Evolutionary conservation across 2,797 vertebrate species (phyloP), one percentile per base, ranked within the genome.

Genomic region (Serranus cabrilla): DNA sequence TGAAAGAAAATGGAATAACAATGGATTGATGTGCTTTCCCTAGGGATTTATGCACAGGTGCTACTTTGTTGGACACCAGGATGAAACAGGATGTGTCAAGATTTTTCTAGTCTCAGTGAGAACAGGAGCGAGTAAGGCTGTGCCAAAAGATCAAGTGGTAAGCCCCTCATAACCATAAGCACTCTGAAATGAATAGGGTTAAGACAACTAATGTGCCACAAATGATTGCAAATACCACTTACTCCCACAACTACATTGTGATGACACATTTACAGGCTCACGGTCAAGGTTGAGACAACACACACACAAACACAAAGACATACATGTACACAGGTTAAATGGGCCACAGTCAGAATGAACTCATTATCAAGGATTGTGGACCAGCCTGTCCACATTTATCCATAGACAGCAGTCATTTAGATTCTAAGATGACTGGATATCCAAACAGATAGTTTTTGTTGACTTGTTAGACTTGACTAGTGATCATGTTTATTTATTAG

Each of bases 41-140:
- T 89, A 74, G 75, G 63, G 52, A 67, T 87, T 80, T 21, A 69
- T 72, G 69, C 70, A 58, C 87, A 85, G 85, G 87, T 86, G 85
- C 80, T 78, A 79, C 74, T 80, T 77, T 76, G 23, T 88, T 84
- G 43, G 65, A 85, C 37, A 25, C 45, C 61, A 43, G 39, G 66
- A 82, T 74, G 49, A 83, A 65, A 25, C 27, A 11, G 18, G 57
- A 78, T 23, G n/a, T 40, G 56, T 68, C 16, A 46, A 60, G 39
- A 68, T 37, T 67, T 75, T 74, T 83, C 42, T 58, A 55, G 65
- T 71, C 55, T 57, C 64, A 74, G 16, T 78, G 54, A 76, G 46
- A 76, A 63, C 59, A 72, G 71, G 49, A 80, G 49, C 58, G 49
- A 60, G 76, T 57, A 74, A 61, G n/a, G 12, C 27, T 45, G 59